Evolutionary conservation across 2,888 invertebrate species (phyloP).

Genomic region (Maniola hyperantus): DNA sequence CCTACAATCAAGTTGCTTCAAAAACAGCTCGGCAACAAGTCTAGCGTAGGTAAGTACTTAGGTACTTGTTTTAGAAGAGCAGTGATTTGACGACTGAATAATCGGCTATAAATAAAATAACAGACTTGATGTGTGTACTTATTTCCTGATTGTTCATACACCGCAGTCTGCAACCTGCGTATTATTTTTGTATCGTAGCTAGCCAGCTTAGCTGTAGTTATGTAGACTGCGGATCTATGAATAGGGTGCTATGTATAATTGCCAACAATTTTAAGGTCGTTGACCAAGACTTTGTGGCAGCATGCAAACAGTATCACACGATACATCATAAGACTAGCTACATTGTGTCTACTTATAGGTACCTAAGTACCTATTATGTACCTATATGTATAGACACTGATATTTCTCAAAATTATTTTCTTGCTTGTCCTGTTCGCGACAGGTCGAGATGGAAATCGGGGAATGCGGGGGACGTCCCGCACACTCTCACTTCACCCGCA

Average conservation of each 20-base stretch:
- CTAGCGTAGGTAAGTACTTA: no score
- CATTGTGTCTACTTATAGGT: neutral
- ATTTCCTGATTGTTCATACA: neutral
- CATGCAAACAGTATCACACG: slow-evolving; percentile 6
- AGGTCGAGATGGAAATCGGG: no score
- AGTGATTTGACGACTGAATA: no score
- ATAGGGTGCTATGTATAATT: slow-evolving; percentile 20
- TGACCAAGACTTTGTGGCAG: slow-evolving; percentile 19
- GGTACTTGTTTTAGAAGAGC: no score
- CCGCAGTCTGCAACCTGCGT: neutral
- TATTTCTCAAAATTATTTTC: neutral
- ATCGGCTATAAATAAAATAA: neutral
- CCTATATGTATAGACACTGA: no score
- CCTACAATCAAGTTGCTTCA: no score
- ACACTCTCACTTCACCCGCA: no score
- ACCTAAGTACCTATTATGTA: neutral
- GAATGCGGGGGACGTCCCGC: no score
- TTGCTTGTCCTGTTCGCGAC: no score
- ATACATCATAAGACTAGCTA: neutral
- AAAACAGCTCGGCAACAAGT: no score
- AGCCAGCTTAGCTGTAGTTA: neutral
- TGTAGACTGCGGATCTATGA: slow-evolving; percentile 13
- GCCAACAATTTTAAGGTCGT: slow-evolving; percentile 30
- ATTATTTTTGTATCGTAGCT: neutral
- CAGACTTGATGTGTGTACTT: neutral